These are phyloP conservation scores for Dexiosoma caninum DNA, from an alignment of 2,888 invertebrate species.

Conservation along the genomic window DNA sequence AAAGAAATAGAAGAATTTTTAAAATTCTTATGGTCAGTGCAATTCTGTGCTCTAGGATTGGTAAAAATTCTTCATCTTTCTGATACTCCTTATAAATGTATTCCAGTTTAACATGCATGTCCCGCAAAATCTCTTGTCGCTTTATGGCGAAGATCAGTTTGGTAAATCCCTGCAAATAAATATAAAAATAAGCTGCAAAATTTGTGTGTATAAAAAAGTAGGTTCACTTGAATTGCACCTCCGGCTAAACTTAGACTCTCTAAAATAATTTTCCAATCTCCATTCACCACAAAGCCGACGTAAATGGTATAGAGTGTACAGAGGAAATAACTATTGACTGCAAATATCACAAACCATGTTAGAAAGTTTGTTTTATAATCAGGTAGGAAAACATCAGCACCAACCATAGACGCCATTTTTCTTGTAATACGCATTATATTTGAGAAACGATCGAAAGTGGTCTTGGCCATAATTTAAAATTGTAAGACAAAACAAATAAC, in stretches of 20 bases:
- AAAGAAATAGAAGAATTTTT: constrained; percentile 52
- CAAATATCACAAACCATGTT: constrained; percentile 63
- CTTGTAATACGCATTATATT: background rate
- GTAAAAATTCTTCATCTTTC: constrained; percentile 54
- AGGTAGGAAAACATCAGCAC: constrained; percentile 64
- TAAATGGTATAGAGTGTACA: constrained; percentile 69
- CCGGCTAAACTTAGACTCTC: constrained; percentile 65
- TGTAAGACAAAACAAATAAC: background rate
- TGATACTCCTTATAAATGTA: constrained; percentile 67
- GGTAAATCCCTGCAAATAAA: constrained; percentile 7
- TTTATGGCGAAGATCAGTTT: background rate
- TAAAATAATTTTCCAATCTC: constrained; percentile 66
- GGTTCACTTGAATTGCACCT: constrained; percentile 64
- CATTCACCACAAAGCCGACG: constrained; percentile 62
- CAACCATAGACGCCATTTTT: constrained; percentile 57
- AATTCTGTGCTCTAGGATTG: constrained; percentile 59
- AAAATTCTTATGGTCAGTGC: constrained; percentile 56
- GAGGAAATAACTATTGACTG: constrained; percentile 56
- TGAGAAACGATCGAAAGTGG: background rate
- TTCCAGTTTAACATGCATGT: constrained; percentile 53
- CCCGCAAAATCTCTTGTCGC: constrained; percentile 5
- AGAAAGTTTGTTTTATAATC: constrained; percentile 62
- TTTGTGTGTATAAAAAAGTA: background rate
- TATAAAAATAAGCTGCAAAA: background rate
- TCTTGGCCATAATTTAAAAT: constrained; percentile 2